A percentile compares a stretch with the other conserved stretches of the same genome.
Conservation (phyloP, 2,888 invertebrate genomes). For the Apotomis turbidana region DNA sequence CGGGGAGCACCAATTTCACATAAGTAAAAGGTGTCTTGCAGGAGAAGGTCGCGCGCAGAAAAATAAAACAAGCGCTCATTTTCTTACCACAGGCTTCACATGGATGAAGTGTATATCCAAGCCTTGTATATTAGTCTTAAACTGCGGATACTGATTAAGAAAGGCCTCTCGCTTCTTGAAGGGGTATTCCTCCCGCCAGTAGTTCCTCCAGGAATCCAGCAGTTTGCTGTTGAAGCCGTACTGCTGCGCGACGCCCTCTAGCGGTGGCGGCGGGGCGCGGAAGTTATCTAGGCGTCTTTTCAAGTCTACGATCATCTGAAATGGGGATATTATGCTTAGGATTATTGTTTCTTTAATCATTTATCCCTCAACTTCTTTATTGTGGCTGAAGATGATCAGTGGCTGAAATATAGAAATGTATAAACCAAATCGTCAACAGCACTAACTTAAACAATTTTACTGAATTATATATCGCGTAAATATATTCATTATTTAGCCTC, state of each 20-base stretch:
- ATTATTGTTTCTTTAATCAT: too few relatives aligned
- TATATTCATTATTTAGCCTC: too few relatives aligned
- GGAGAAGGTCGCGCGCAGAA: too few relatives aligned
- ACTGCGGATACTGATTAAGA: slow-evolving; percentile 90
- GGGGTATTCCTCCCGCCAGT: slow-evolving; percentile 91
- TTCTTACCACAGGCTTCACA: slow-evolving; percentile 81
- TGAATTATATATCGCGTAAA: too few relatives aligned
- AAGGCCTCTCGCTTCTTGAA: slow-evolving; percentile 84
- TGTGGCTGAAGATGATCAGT: too few relatives aligned
- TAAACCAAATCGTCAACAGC: too few relatives aligned
- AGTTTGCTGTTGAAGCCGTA: slow-evolving; percentile 92
- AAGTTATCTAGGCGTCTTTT: slow-evolving; percentile 61
- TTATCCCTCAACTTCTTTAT: too few relatives aligned
- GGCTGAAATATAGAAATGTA: too few relatives aligned
- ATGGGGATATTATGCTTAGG: neutral
- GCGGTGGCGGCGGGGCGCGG: slow-evolving; percentile 74
- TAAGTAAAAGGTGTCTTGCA: too few relatives aligned
- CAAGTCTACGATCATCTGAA: slow-evolving; percentile 67
- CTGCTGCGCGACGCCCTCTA: slow-evolving; percentile 89
- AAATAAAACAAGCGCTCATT: too few relatives aligned
- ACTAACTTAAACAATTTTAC: too few relatives aligned
- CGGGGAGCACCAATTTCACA: too few relatives aligned
- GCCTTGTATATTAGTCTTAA: slow-evolving; percentile 89
- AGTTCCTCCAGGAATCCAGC: slow-evolving; percentile 85
- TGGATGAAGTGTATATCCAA: slow-evolving; percentile 90